phyloP scores from a whole-genome alignment of 1,140 invertebrate species.

The Anthonomus grandis region DNA sequence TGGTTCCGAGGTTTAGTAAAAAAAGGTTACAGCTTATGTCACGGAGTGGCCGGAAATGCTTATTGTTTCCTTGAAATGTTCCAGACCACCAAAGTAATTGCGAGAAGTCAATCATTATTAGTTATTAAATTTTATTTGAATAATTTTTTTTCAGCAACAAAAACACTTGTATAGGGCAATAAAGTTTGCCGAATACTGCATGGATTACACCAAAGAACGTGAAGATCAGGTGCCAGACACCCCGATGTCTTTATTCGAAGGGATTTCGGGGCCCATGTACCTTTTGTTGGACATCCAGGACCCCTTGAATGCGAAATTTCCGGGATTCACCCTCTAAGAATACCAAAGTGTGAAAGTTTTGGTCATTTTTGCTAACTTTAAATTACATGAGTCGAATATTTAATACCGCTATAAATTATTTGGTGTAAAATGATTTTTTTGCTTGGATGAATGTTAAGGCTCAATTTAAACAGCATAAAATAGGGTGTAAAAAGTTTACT shows the following conservation, averaged over 20 bases:
- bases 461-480: no score
- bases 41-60: conserved; percentile 89
- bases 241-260: conserved; percentile 85
- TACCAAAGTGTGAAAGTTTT: no score
- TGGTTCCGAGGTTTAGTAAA: conserved; percentile 82
- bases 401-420: no score
- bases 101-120: no score
- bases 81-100: conserved; percentile 68
- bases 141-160: conserved; percentile 56
- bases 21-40: conserved; percentile 91
- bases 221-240: conserved; percentile 68
- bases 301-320: conserved; percentile 64
- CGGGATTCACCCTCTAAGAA: conserved; percentile 51
- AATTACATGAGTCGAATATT: no score
- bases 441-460: no score
- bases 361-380: no score
- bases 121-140: not conserved
- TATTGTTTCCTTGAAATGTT: conserved; percentile 83
- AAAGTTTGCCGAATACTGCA: conserved; percentile 83
- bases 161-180: conserved; percentile 73
- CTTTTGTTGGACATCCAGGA: conserved; percentile 64
- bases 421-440: not conserved
- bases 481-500: no score
- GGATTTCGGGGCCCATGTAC: conserved; percentile 68
- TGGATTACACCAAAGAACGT: conserved; percentile 63